Percentiles rank a stretch among this genome's conserved stretches.
Conservation (phyloP, 2,113 vertebrate genomes). For the Ceuthmochares aereus region DNA sequence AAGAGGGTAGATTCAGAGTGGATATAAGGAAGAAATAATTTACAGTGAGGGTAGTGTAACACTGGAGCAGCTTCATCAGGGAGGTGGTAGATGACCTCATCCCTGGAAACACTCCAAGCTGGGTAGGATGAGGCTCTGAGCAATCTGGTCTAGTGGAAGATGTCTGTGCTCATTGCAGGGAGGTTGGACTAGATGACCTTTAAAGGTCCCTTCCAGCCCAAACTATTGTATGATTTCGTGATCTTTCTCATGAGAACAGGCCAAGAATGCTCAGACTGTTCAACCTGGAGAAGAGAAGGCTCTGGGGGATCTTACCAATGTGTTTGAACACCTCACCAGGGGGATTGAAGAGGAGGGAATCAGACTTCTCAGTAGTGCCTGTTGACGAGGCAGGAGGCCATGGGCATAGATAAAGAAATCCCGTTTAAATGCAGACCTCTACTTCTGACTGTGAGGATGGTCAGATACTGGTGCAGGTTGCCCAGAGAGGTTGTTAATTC, state of each 20-base stretch:
- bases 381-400: neutral
- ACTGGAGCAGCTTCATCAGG: no score
- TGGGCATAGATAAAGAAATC: neutral
- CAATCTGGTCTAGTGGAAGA: no score
- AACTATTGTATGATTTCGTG: neutral
- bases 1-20: neutral
- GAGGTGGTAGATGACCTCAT: no score
- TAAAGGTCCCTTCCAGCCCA: neutral
- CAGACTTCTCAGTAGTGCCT: neutral
- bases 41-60: no score
- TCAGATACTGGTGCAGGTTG: neutral
- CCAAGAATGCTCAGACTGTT: neutral
- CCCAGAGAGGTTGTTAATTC: neutral
- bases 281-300: neutral
- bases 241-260: neutral
- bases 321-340: neutral
- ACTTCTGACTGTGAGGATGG: neutral
- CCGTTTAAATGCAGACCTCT: neutral
- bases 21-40: no score
- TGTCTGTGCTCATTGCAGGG: neutral
- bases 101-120: no score
- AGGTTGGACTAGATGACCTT: neutral
- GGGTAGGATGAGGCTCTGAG: no score
- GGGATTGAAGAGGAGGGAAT: neutral
- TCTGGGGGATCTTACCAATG: rapidly evolving